A percentile compares a stretch with the other conserved stretches of the same genome.
These are phyloP conservation scores for Drosophila quasianomalipes DNA, from an alignment of 2,888 invertebrate species.

Conservation along the genomic window DNA sequence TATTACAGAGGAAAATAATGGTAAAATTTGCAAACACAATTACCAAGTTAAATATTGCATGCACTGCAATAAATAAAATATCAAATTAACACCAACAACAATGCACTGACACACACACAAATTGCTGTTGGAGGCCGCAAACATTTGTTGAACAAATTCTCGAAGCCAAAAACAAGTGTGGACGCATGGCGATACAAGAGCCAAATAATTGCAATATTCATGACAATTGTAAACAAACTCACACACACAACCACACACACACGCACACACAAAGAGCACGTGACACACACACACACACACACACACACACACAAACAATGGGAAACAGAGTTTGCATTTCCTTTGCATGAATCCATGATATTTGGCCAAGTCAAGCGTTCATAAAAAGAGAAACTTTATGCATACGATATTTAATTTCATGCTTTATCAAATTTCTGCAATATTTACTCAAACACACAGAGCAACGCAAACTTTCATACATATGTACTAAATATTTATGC, in stretches of 20 bases:
- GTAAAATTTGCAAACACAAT: constrained; percentile 67
- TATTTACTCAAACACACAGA: constrained; percentile 22
- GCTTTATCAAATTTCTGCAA: constrained; percentile 44
- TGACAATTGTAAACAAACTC: constrained; percentile 64
- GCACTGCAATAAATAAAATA: constrained; percentile 76
- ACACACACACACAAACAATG: constrained; percentile 25
- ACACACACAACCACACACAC: constrained; percentile 32
- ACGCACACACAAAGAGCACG: constrained; percentile 24
- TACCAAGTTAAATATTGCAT: constrained; percentile 74
- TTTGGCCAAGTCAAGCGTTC: constrained; percentile 50
- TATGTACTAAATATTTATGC: constrained; percentile 57
- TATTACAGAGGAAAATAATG: constrained; percentile 9
- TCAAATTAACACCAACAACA: constrained; percentile 76
- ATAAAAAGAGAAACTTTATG: constrained; percentile 37
- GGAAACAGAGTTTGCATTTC: constrained; percentile 59
- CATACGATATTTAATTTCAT: constrained; percentile 57
- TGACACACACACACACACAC: constrained; percentile 11
- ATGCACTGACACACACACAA: constrained; percentile 16
- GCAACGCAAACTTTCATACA: constrained; percentile 30
- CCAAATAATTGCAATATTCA: constrained; percentile 79
- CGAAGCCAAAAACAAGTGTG: constrained; percentile 68
- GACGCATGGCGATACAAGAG: constrained; percentile 63
- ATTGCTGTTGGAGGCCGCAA: constrained; percentile 56
- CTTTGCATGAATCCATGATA: constrained; percentile 59
- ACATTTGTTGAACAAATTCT: constrained; percentile 76